phyloP scores from a whole-genome alignment of 2,888 invertebrate species.

The Microctonus aethiopoides region DNA sequence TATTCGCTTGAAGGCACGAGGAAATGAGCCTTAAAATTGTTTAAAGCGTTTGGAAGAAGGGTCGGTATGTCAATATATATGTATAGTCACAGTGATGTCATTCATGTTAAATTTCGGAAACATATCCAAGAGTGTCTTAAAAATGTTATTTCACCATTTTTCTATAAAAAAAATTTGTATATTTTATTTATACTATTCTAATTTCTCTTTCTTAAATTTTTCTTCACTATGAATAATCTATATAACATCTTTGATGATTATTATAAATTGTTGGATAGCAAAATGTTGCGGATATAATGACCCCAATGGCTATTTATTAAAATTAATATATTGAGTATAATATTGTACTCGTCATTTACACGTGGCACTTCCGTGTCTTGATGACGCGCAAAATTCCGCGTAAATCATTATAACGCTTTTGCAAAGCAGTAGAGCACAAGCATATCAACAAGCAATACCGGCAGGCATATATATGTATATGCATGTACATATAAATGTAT shows the following conservation, averaged over 20 bases:
- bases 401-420: slow-evolving; percentile 37
- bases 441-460: slow-evolving; percentile 26
- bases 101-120: slow-evolving; percentile 25
- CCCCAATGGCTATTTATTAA: background rate
- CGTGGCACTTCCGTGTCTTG: slow-evolving; percentile 39
- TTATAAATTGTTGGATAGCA: slow-evolving; percentile 4
- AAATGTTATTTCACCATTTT: no score
- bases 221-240: no score
- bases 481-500: slow-evolving; percentile 5
- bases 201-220: no score
- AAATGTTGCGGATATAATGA: background rate
- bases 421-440: background rate
- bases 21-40: slow-evolving; percentile 68
- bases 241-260: no score
- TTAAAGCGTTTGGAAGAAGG: slow-evolving; percentile 65
- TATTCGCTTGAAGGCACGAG: slow-evolving; percentile 64
- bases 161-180: no score
- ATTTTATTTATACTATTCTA: no score
- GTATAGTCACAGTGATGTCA: slow-evolving; percentile 36
- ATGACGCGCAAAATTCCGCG: slow-evolving; percentile 31
- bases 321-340: background rate
- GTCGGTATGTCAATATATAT: no score
- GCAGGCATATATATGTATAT: slow-evolving; percentile 10
- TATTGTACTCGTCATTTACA: background rate
- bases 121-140: background rate